Conservation (phyloP, 2,797 vertebrate genomes). For the Sarcoramphus papa region DNA sequence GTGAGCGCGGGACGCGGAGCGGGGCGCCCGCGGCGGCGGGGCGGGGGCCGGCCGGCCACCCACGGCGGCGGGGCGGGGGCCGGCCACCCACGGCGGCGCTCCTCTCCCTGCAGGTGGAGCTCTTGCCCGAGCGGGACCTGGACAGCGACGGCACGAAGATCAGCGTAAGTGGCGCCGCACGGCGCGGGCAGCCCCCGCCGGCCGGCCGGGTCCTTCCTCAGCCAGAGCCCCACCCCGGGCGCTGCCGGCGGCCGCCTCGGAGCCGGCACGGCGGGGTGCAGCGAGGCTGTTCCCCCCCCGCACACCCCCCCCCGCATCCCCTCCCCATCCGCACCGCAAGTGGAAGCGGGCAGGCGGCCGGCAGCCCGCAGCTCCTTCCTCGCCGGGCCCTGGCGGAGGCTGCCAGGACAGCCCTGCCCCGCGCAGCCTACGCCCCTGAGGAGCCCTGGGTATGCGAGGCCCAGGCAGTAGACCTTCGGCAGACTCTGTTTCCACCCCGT, state of each 20-base stretch:
- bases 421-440: fast-evolving
- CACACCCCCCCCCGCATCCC: neutral
- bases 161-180: constrained; percentile 81
- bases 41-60: too few species aligned
- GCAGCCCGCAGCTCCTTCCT: neutral
- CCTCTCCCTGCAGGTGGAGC: constrained; percentile 81
- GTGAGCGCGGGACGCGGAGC: neutral
- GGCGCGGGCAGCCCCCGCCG: neutral
- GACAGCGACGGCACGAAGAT: constrained; percentile 94
- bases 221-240: neutral
- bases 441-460: fast-evolving
- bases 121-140: constrained; percentile 84
- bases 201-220: too few species aligned
- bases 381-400: neutral
- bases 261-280: neutral
- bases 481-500: neutral
- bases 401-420: neutral
- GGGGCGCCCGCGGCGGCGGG: too few species aligned
- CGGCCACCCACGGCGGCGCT: neutral
- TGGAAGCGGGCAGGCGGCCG: neutral
- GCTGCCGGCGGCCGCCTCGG: neutral
- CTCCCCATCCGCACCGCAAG: neutral
- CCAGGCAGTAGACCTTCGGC: too few species aligned
- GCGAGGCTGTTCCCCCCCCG: too few species aligned
- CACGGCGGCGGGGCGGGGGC: neutral